phyloP scores from a whole-genome alignment of 2,888 invertebrate genomes.

The Zygogramma bicolorata region DNA sequence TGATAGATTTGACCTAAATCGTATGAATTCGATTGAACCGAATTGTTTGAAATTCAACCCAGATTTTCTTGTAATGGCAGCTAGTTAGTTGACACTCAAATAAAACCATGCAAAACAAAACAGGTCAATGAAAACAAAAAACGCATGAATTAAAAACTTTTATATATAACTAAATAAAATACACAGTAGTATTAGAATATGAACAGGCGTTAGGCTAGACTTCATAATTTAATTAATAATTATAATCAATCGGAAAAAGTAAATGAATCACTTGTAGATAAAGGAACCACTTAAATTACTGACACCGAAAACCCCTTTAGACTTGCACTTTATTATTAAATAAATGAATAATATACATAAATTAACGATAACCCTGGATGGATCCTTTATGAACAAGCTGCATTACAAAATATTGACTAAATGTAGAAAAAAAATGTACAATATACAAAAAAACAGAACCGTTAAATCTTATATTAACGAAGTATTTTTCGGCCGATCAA shows the following conservation, averaged over 20 bases:
- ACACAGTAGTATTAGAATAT: slow-evolving; percentile 63
- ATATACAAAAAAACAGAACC: slow-evolving; percentile 49
- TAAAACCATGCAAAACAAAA: slow-evolving; percentile 46
- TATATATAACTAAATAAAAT: slow-evolving; percentile 65
- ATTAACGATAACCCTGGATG: slow-evolving; percentile 26
- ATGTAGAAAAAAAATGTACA: slow-evolving; percentile 47
- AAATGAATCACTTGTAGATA: slow-evolving; percentile 41
- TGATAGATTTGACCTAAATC: not conserved
- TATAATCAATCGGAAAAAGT: slow-evolving; percentile 47
- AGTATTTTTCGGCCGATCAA: slow-evolving; percentile 46
- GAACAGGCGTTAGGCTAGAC: slow-evolving; percentile 64
- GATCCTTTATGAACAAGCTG: slow-evolving; percentile 43
- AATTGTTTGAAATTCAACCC: slow-evolving; percentile 26
- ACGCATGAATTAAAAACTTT: slow-evolving; percentile 58
- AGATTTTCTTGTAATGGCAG: slow-evolving; percentile 37
- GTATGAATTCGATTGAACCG: not conserved
- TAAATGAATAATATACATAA: slow-evolving; percentile 36
- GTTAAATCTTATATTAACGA: slow-evolving; percentile 36
- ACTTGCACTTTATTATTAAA: slow-evolving; percentile 27
- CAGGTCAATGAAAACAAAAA: slow-evolving; percentile 56
- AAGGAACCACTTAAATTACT: slow-evolving; percentile 42
- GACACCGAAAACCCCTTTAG: slow-evolving; percentile 32
- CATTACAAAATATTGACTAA: slow-evolving; percentile 42
- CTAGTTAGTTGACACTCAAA: slow-evolving; percentile 39
- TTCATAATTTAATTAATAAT: slow-evolving; percentile 52